phyloP scores from a whole-genome alignment of 2,797 vertebrate genomes.

The Prunella strophiata region DNA sequence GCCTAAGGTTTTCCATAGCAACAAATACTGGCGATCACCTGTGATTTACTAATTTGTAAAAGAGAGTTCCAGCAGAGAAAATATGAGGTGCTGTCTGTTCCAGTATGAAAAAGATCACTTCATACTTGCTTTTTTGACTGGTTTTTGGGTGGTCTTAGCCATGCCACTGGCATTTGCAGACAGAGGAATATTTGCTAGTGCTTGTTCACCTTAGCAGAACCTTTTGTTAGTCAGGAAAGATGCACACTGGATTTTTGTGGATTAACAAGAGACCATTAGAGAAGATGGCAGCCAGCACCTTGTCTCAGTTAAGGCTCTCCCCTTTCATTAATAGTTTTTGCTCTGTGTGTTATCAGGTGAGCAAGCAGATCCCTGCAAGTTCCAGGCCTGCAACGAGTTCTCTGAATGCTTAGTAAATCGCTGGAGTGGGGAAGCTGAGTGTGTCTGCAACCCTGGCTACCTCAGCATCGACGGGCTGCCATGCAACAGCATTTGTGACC shows the following conservation, averaged over 20 bases:
- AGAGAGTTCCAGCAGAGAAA: background rate
- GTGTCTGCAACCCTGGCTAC: conserved; percentile 89
- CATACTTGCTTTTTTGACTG: background rate
- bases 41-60: background rate
- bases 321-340: background rate
- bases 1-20: background rate
- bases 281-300: background rate
- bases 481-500: conserved; percentile 90
- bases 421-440: conserved; percentile 92
- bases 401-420: conserved; percentile 88
- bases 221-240: background rate
- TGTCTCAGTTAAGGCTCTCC: background rate
- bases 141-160: background rate
- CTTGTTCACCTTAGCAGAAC: background rate
- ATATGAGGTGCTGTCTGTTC: background rate
- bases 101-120: background rate
- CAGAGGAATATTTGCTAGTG: background rate
- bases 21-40: background rate
- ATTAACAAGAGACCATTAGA: background rate
- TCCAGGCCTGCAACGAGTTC: conserved; percentile 95
- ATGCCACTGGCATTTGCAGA: background rate
- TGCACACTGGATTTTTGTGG: background rate
- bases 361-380: conserved; percentile 92
- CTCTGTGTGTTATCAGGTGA: conserved; percentile 80
- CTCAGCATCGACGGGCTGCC: conserved; percentile 89